phyloP scores from a whole-genome alignment of 2,113 vertebrate genomes.

The Psittacara wagleri region DNA sequence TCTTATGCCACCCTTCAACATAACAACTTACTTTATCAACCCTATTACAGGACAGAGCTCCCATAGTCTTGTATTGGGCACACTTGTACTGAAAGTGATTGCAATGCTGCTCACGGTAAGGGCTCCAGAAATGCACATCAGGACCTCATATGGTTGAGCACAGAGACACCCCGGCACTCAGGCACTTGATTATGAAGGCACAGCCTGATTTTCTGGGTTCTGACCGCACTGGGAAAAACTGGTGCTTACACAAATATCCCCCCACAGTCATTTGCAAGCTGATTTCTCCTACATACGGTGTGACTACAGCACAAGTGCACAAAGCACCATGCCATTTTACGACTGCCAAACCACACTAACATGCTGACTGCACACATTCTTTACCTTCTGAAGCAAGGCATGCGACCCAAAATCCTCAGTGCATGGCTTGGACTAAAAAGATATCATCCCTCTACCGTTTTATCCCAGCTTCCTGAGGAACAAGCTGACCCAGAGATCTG shows the following conservation, averaged over 20 bases:
- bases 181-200: rapidly evolving
- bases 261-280: background rate
- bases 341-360: background rate
- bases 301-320: background rate
- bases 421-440: background rate
- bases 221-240: background rate
- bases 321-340: rapidly evolving
- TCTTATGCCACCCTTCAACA: background rate
- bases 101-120: background rate
- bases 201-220: background rate
- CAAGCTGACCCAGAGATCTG: rapidly evolving
- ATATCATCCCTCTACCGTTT: background rate
- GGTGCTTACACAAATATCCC: background rate
- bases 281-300: rapidly evolving
- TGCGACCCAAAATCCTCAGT: background rate
- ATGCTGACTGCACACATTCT: background rate
- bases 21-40: background rate
- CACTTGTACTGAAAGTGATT: background rate
- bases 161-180: rapidly evolving
- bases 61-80: rapidly evolving
- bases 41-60: background rate
- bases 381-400: background rate
- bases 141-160: rapidly evolving
- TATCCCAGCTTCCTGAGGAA: background rate
- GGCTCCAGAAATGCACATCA: background rate